A percentile compares a stretch with the other conserved stretches of the same genome.
These are phyloP conservation scores for Semibalanus balanoides DNA, from an alignment of 1,140 invertebrate genomes.

Conservation along the genomic window DNA sequence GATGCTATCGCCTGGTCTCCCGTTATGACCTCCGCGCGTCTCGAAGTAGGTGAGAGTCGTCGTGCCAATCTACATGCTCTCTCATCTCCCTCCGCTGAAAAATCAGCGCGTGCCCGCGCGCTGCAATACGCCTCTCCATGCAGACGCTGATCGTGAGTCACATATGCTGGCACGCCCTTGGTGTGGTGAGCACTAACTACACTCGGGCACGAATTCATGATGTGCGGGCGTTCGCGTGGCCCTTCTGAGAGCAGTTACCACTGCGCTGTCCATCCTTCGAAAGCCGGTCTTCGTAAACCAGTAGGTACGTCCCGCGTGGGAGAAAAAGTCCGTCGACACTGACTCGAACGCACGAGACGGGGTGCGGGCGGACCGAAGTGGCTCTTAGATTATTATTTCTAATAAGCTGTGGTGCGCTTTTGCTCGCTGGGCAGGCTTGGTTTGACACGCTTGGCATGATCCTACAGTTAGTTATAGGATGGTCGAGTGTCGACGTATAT, in stretches of 20 bases:
- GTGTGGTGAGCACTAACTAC: not conserved
- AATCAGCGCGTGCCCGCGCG: not conserved
- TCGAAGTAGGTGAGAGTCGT: too few relatives aligned
- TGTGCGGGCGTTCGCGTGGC: not conserved
- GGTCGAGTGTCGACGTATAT: constrained; percentile 3
- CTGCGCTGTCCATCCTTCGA: too few relatives aligned
- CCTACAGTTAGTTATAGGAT: too few relatives aligned
- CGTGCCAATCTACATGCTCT: too few relatives aligned
- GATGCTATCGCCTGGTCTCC: not conserved
- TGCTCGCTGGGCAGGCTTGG: not conserved
- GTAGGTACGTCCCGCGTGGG: too few relatives aligned
- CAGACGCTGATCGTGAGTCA: not conserved
- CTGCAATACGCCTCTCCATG: not conserved
- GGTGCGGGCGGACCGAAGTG: not conserved
- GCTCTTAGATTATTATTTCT: too few relatives aligned
- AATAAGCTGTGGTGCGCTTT: too few relatives aligned
- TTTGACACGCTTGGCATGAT: not conserved
- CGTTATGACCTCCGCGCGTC: too few relatives aligned
- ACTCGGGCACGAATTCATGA: not conserved
- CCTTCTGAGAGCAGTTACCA: not conserved
- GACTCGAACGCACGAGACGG: not conserved
- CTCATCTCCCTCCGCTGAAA: constrained; percentile 9
- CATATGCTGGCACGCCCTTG: not conserved
- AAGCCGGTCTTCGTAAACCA: too few relatives aligned
- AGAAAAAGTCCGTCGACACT: too few relatives aligned